These are phyloP conservation scores for Oncopeltus fasciatus DNA, from an alignment of 1,140 invertebrate genomes.

Conservation along the genomic window DNA sequence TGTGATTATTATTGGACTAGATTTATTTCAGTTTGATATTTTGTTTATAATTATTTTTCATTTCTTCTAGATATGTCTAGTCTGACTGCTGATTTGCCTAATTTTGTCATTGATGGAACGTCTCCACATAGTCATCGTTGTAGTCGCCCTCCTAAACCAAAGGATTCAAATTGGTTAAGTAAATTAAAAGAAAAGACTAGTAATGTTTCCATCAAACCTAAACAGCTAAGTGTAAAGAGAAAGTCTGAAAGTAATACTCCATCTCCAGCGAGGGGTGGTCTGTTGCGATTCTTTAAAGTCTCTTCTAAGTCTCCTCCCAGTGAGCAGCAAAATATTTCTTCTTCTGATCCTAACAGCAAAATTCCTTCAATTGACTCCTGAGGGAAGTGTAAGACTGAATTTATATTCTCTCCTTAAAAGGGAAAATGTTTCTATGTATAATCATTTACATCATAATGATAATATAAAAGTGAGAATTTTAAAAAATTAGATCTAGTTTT, in stretches of 20 bases:
- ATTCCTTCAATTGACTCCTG: neutral
- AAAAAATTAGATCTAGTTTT: too few relatives aligned
- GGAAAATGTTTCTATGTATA: too few relatives aligned
- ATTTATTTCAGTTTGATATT: neutral
- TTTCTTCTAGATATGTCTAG: neutral
- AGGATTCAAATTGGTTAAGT: neutral
- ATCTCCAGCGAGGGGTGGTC: neutral
- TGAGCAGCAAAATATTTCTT: neutral
- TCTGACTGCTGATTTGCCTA: slow-evolving; percentile 6
- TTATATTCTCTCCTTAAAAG: too few relatives aligned
- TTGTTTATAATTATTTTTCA: neutral
- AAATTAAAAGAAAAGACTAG: neutral
- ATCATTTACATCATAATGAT: too few relatives aligned
- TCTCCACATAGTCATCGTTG: slow-evolving; percentile 4
- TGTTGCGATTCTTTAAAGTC: slow-evolving; percentile 4
- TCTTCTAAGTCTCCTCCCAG: neutral
- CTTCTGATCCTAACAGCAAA: neutral
- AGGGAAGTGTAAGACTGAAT: neutral
- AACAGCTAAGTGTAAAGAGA: neutral
- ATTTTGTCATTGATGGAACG: slow-evolving; percentile 10
- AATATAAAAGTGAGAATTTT: too few relatives aligned
- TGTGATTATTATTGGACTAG: too few relatives aligned
- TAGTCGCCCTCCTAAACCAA: neutral
- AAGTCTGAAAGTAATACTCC: neutral
- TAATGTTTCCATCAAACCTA: neutral